Conservation (phyloP, 2,888 invertebrate species). For the Microctonus hyperodae region DNA sequence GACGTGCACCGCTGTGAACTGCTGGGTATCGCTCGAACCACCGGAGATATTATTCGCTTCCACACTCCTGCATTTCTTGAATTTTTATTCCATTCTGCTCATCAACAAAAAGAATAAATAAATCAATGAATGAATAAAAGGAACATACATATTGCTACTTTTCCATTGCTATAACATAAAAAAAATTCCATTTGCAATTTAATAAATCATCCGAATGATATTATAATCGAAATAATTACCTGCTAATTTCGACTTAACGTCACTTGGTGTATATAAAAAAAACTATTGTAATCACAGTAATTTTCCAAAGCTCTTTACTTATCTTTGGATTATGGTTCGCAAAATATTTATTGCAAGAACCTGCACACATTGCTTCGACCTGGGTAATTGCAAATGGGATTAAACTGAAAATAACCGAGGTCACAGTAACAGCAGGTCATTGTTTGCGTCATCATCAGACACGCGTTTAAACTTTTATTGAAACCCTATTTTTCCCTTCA, state of each 20-base stretch:
- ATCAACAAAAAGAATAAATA: not conserved
- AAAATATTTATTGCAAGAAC: conserved; percentile 7
- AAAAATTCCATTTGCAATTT: too few relatives aligned
- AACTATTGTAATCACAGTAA: not conserved
- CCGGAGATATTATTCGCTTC: not conserved
- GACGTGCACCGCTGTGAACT: not conserved
- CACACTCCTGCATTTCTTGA: conserved; percentile 1
- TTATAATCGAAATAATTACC: too few relatives aligned
- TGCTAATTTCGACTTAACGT: too few relatives aligned
- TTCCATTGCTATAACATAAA: too few relatives aligned
- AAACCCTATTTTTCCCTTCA: not conserved
- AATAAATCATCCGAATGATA: too few relatives aligned
- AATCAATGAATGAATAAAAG: not conserved
- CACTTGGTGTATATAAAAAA: not conserved
- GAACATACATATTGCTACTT: not conserved
- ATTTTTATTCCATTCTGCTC: not conserved
- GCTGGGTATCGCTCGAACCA: conserved; percentile 12
- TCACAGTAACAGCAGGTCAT: conserved; percentile 51
- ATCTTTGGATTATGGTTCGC: not conserved
- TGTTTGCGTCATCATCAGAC: conserved; percentile 56
- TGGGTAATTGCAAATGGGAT: conserved; percentile 41
- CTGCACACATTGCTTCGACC: conserved; percentile 21
- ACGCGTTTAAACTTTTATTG: conserved; percentile 8
- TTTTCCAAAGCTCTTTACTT: not conserved
- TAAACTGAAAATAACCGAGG: conserved; percentile 53